A percentile compares a stretch with the other conserved stretches of the same genome.
Evolutionary conservation across 2,113 vertebrate species (phyloP).

Genomic region (Bombycilla garrulus): DNA sequence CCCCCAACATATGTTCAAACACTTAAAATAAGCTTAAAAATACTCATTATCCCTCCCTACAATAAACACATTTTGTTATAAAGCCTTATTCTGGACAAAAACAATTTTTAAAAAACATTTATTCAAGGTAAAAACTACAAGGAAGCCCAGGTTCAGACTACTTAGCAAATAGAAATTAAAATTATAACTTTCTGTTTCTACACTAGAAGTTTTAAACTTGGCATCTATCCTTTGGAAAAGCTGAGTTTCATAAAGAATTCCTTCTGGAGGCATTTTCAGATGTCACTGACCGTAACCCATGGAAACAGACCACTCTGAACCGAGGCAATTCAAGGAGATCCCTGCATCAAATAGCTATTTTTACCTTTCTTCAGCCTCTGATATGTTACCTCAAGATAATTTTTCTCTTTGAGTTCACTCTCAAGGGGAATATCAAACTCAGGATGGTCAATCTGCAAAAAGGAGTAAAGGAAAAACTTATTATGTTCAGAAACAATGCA

Average conservation of each 20-base stretch:
- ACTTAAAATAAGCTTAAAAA: background rate
- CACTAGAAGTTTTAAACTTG: background rate
- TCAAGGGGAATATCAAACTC: conserved; percentile 83
- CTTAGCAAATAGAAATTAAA: background rate
- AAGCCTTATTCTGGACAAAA: background rate
- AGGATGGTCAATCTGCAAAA: conserved; percentile 88
- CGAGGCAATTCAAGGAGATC: conserved; percentile 14
- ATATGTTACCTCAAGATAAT: conserved; percentile 76
- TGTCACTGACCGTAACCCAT: conserved; percentile 14
- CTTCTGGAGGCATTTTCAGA: background rate
- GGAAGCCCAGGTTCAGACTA: background rate
- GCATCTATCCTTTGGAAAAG: background rate
- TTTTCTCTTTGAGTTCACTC: conserved; percentile 73
- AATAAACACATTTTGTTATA: background rate
- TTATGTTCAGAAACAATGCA: background rate
- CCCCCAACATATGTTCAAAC: background rate
- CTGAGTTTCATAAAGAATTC: background rate
- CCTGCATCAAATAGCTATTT: conserved; percentile 7
- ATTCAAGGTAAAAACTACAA: background rate
- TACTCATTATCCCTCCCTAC: background rate
- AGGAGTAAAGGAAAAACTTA: conserved; percentile 38
- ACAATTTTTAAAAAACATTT: background rate
- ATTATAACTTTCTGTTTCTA: background rate
- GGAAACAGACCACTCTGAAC: conserved; percentile 6
- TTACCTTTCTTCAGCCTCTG: conserved; percentile 54